Evolutionary conservation across 53 echinoderm and acorn worm species (phyloP).

Genomic region (Mesocentrotus franciscanus): DNA sequence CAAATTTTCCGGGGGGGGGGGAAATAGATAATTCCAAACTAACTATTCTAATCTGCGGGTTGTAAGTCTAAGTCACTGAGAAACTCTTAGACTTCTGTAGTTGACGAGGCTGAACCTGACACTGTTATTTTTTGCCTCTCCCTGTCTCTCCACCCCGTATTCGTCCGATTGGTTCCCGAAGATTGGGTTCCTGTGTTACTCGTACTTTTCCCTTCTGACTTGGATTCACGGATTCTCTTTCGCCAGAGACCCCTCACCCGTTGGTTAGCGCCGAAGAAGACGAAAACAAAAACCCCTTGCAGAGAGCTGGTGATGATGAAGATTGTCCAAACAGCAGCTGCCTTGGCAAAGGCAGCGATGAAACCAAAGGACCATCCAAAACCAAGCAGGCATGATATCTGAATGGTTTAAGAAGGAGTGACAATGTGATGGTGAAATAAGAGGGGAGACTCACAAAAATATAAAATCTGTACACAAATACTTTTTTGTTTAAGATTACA

Average conservation of each 20-base stretch:
- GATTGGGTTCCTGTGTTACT: neutral
- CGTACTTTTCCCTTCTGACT: neutral
- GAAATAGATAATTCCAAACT: too few species aligned
- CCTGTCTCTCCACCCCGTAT: neutral
- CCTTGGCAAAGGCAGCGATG: slow-evolving; percentile 7
- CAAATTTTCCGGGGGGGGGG: neutral
- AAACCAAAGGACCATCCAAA: slow-evolving; percentile 50
- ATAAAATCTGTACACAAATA: too few species aligned
- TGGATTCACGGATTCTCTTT: neutral
- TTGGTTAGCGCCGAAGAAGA: slow-evolving; percentile 37
- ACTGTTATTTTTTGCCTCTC: neutral
- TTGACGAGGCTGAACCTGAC: neutral
- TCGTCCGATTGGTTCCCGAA: neutral
- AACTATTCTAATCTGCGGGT: too few species aligned
- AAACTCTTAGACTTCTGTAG: neutral
- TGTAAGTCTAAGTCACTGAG: too few species aligned
- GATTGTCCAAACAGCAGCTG: slow-evolving; percentile 15
- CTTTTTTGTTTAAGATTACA: too few species aligned
- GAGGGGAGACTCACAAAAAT: too few species aligned
- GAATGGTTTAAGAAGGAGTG: neutral
- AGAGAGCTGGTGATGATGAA: slow-evolving; percentile 51
- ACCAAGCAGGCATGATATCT: slow-evolving; percentile 52
- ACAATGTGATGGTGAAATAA: neutral
- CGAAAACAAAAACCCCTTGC: slow-evolving; percentile 25
- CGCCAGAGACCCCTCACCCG: slow-evolving; percentile 21